Evolutionary conservation across 2,797 vertebrate genomes (phyloP), one percentile per base, ranked within the genome.

Genomic region (Sebastes vulpes): DNA sequence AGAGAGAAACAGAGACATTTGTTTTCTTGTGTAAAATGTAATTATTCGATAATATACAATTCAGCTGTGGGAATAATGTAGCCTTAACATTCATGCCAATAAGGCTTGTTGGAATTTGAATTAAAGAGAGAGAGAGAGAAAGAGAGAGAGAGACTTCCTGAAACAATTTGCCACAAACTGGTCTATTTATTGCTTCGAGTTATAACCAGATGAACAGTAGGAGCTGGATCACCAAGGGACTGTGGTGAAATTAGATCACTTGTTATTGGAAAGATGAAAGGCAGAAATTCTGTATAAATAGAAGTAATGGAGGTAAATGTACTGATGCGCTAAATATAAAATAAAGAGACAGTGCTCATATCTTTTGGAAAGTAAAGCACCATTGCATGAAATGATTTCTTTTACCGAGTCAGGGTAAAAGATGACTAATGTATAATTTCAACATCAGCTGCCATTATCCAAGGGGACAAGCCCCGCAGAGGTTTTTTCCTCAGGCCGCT

Each of bases 21-120:
- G 20, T 70, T 57, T 69, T 69, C 60, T 59, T 52, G 59, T 11
- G 7, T 58, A 10, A 32, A 74, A 16, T 21, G 4, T 61, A 28
- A 29, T 66, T 35, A 50, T 61, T 63, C 4, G 38, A 11, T 56
- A 52, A 52, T 46, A 31, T 48, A 3, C 10, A 29, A 70, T 21
- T 50, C 21, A 25, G 18, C 6, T 5, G 29, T 28, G 25, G 48
- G 25, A 68, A 65, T 23, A 38, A 65, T 48, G 26, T 5, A 14
- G 16, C 28, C 50, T 64, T 6, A 61, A 72, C 32, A 35, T 60
- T 25, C 2, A 32, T 8, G 31, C n/a, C 63, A 77, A 9, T 31
- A 20, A 53, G 23, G 6, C 16, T 14, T 50, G 26, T 67, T 54
- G 57, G 10, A 61, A 63, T 81, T 65, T 53, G 57, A 87, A 66